Percentiles rank a stretch among this genome's conserved stretches.
These are phyloP conservation scores for Pyrocoelia pectoralis DNA, from an alignment of 2,888 invertebrate genomes.

Conservation along the genomic window DNA sequence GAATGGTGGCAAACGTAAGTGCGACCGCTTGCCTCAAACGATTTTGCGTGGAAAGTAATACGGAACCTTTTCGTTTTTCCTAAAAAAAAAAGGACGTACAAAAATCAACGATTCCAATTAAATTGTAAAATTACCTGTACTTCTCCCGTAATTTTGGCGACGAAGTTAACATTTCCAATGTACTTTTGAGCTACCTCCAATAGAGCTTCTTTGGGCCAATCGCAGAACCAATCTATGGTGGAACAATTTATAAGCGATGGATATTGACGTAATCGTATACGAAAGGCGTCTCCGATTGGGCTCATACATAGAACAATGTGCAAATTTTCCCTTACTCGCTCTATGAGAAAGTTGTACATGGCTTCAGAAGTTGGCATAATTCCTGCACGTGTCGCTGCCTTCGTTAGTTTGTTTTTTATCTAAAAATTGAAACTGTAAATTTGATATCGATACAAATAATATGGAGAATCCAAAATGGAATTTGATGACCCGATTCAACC, in stretches of 20 bases:
- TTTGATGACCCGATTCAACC: too few species aligned
- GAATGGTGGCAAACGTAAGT: conserved; percentile 80
- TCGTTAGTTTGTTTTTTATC: conserved; percentile 64
- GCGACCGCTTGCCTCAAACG: conserved; percentile 72
- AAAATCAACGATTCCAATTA: neutral
- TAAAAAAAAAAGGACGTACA: conserved; percentile 35
- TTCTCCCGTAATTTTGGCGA: conserved; percentile 72
- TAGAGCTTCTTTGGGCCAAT: conserved; percentile 88
- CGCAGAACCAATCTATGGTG: conserved; percentile 89
- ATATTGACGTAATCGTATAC: conserved; percentile 85
- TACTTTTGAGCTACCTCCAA: conserved; percentile 90
- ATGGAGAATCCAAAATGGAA: too few species aligned
- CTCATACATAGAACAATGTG: conserved; percentile 88
- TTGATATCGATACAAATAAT: too few species aligned
- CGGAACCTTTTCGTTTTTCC: conserved; percentile 54
- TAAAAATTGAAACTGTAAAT: conserved; percentile 51
- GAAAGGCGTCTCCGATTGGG: conserved; percentile 86
- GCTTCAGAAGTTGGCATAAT: conserved; percentile 71
- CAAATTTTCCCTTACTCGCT: conserved; percentile 77
- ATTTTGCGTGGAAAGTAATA: conserved; percentile 62
- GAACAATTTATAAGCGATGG: conserved; percentile 88
- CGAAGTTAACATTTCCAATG: conserved; percentile 74
- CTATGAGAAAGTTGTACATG: conserved; percentile 79
- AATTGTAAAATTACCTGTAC: conserved; percentile 57
- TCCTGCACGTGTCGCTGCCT: conserved; percentile 65